Conservation (phyloP, 1,140 invertebrate species). For the Meloidogyne hapla region DNA sequence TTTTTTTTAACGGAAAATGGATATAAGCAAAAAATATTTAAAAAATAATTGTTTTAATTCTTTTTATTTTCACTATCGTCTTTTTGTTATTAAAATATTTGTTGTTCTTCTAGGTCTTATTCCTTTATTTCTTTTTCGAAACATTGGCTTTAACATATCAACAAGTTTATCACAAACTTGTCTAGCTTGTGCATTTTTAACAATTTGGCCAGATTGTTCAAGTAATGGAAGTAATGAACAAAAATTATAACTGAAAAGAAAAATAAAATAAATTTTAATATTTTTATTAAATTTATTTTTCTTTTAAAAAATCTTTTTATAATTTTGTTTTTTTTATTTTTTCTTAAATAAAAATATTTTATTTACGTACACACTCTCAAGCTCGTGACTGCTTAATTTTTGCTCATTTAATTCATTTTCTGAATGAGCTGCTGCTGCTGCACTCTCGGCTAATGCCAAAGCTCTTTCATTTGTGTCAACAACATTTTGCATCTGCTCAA, state of each 20-base stretch:
- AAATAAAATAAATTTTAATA: too few relatives aligned
- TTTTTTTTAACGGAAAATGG: too few relatives aligned
- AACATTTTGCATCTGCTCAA: slow-evolving; percentile 3
- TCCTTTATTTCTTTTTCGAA: slow-evolving; percentile 22
- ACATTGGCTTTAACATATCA: slow-evolving; percentile 39
- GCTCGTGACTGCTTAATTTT: neutral
- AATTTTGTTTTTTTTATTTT: too few relatives aligned
- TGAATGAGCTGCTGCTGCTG: neutral
- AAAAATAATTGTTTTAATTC: neutral
- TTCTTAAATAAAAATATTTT: neutral
- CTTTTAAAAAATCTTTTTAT: too few relatives aligned
- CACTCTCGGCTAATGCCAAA: slow-evolving; percentile 10
- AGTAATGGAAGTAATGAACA: slow-evolving; percentile 3
- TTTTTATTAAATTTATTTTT: too few relatives aligned
- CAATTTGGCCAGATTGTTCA: neutral
- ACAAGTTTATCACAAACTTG: slow-evolving; percentile 30
- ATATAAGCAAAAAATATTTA: neutral
- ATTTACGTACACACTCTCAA: neutral
- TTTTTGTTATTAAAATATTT: slow-evolving; percentile 7
- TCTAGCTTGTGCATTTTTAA: slow-evolving; percentile 9
- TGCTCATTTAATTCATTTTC: neutral
- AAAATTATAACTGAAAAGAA: neutral
- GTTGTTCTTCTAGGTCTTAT: slow-evolving; percentile 4
- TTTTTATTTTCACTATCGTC: neutral
- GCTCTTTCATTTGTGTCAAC: slow-evolving; percentile 3